Conservation (phyloP, 2,113 vertebrate species). For the Cyanistes caeruleus region DNA sequence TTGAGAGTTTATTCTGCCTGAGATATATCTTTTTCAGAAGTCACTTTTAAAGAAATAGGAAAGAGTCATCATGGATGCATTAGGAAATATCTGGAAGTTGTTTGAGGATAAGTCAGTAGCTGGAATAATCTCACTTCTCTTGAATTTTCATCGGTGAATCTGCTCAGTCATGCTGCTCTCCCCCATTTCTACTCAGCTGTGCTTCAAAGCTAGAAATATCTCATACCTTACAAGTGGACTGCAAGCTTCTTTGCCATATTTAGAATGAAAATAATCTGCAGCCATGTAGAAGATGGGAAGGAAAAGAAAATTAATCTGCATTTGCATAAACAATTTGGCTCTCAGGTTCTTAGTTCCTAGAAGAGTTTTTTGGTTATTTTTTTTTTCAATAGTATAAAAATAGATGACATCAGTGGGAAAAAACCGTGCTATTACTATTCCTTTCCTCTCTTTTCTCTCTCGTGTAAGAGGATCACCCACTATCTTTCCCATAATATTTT, state of each 20-base stretch:
- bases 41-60: background rate
- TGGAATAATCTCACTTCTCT: background rate
- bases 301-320: background rate
- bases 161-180: background rate
- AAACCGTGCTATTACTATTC: background rate
- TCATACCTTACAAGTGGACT: background rate
- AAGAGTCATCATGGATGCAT: background rate
- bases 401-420: background rate
- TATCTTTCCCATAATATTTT: background rate
- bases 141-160: background rate
- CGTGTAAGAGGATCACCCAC: background rate
- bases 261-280: background rate
- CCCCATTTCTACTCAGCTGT: background rate
- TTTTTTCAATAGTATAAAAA: background rate
- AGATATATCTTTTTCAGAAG: background rate
- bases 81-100: background rate
- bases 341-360: background rate
- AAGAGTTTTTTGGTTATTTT: rapidly evolving
- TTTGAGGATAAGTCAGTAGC: background rate
- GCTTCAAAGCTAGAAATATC: background rate
- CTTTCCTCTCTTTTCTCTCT: background rate
- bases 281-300: background rate
- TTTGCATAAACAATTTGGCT: background rate
- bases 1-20: background rate
- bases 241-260: background rate